These are phyloP conservation scores for Neuroscelio doddi DNA, from an alignment of 2,888 invertebrate genomes.

Conservation along the genomic window DNA sequence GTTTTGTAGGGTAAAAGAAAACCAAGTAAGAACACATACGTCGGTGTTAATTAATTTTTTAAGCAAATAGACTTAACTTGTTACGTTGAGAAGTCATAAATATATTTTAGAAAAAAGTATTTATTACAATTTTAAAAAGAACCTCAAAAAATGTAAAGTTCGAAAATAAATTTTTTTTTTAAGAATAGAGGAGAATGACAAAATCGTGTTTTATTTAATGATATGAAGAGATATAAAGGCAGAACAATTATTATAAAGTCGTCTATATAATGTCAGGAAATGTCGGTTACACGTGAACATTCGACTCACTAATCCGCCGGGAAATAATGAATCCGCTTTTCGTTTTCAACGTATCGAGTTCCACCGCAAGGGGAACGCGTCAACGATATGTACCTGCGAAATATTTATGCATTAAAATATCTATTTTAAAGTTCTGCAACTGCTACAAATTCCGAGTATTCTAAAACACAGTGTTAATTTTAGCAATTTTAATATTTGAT, in stretches of 20 bases:
- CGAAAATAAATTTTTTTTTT: background rate
- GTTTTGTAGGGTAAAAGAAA: no score
- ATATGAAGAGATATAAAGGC: constrained; percentile 1
- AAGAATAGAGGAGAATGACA: background rate
- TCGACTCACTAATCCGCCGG: constrained; percentile 22
- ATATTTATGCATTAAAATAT: background rate
- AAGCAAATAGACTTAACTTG: no score
- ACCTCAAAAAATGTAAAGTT: no score
- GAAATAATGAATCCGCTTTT: constrained; percentile 33
- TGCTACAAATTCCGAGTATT: no score
- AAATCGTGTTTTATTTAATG: constrained; percentile 9
- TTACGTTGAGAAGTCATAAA: no score
- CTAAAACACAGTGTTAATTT: no score
- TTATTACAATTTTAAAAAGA: no score
- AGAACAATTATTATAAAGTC: constrained; percentile 16
- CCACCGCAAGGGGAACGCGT: constrained; percentile 3
- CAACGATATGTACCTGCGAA: constrained; percentile 1
- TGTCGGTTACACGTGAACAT: constrained; percentile 9
- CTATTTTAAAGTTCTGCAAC: no score
- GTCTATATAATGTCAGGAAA: constrained; percentile 10
- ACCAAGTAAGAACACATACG: no score
- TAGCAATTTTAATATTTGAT: no score
- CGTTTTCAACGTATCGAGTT: constrained; percentile 15
- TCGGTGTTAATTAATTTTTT: no score
- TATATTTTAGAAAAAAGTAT: no score